Conservation (phyloP, 2,797 vertebrate species). For the Ceyx erithaca region DNA sequence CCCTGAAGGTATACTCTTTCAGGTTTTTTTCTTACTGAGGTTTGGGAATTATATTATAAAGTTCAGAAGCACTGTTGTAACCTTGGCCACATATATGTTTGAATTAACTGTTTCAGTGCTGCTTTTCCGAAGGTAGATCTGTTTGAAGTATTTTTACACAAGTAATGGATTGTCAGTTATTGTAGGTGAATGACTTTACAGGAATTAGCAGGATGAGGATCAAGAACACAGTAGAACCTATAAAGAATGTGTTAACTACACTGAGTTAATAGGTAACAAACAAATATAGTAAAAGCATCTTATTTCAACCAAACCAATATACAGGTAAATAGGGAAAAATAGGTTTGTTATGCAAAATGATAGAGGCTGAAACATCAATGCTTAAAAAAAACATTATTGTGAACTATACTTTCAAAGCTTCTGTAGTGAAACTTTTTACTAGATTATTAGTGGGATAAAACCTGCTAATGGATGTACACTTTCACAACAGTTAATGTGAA, state of each 20-base stretch:
- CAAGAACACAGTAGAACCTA: background rate
- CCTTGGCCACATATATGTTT: background rate
- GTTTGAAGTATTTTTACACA: background rate
- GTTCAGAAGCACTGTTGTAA: slow-evolving; percentile 8
- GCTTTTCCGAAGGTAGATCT: background rate
- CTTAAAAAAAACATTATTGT: background rate
- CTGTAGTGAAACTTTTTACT: background rate
- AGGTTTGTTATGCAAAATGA: background rate
- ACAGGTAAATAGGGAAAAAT: background rate
- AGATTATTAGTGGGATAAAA: background rate
- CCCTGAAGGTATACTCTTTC: slow-evolving; percentile 14
- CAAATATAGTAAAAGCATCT: background rate
- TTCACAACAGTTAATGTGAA: background rate
- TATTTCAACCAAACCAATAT: background rate
- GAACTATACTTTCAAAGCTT: background rate
- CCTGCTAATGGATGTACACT: background rate
- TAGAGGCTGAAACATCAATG: background rate
- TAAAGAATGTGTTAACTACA: background rate
- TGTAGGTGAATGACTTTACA: background rate
- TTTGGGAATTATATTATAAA: background rate
- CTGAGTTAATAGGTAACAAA: background rate
- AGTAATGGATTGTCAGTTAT: background rate
- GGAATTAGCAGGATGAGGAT: background rate
- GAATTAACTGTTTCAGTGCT: slow-evolving; percentile 1
- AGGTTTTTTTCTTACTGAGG: background rate